Base-by-base conservation (phyloP, 2,113 vertebrate genomes). In the Esox niger region DNA sequence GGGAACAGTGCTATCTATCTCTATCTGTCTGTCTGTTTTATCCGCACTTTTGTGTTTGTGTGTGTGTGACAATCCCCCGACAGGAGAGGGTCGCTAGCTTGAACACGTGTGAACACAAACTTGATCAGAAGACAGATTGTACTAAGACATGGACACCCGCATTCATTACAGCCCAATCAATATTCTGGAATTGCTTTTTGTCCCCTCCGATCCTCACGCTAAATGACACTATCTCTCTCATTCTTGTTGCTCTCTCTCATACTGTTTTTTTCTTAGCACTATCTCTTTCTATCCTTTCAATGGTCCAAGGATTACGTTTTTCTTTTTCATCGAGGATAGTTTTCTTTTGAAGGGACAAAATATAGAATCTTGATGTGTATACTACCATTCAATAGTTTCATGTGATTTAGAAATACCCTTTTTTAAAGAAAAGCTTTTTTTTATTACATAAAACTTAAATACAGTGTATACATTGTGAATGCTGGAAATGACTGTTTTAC, bases 141-240 rank as follows among this genome's bases (percentile, higher is more conserved):
- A 83, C 83, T 78, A 81, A 64, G 84, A 88, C 86, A 88, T 86
- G 85, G 87, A 87, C 85, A 89, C 86, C 86, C 82, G 86, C 82
- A 75, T 89, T 89, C 89, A 89, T 82, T 74, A 82, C 81, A 76
- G 78, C 76, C 27, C 73, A 89, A 91, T 92, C 88, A 86, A 91
- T 91, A 87, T 80, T 70, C 84, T 84, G 88, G 87, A 86, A 92
- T 91, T 89, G 90, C 85, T 84, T 89, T 88, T 88, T 86, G 83
- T 86, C 86, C 88, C 81, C 82, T 85, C 86, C 84, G 82, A 87
- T 83, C 86, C 82, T 83, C 82, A 80, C 80, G 62, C 76, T 73
- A 76, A 6, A 76, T 79, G 76, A 75, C 71, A 83, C 80, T 87
- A 85, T 88, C 25, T 31, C 26, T 60, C 6, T 60, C 33, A 29